Conservation (phyloP, 2,797 vertebrate species). For the Coccyzus lansbergi region DNA sequence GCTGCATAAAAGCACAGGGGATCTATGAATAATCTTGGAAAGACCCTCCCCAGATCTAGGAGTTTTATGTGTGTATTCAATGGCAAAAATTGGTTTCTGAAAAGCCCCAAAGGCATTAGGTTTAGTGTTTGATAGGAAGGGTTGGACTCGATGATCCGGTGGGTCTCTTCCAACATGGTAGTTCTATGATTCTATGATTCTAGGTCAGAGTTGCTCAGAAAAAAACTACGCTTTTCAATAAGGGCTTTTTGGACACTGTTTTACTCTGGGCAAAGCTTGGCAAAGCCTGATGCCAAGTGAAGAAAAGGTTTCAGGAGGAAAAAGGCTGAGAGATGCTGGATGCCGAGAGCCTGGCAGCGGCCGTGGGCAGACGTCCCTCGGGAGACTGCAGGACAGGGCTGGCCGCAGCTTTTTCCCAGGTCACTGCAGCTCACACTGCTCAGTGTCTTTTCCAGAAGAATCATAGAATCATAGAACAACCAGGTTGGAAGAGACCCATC, state of each 20-base stretch:
- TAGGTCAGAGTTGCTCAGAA: too few relatives aligned
- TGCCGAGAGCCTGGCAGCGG: neutral
- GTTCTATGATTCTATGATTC: too few relatives aligned
- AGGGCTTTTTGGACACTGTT: neutral
- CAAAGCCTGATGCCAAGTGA: neutral
- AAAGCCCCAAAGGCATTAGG: rapidly evolving
- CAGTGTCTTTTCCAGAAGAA: neutral
- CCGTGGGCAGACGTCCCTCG: neutral
- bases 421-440: neutral
- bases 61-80: rapidly evolving
- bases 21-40: neutral
- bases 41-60: neutral
- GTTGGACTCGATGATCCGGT: too few relatives aligned
- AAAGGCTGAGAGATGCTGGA: neutral
- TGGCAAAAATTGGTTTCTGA: neutral
- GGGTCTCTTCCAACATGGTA: too few relatives aligned
- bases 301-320: neutral
- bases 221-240: neutral
- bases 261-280: neutral
- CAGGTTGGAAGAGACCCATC: too few relatives aligned
- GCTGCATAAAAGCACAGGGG: neutral
- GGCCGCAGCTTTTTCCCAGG: neutral
- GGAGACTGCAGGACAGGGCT: neutral
- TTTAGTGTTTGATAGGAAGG: too few relatives aligned
- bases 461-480: too few relatives aligned